Conservation (phyloP, 2,888 invertebrate species). For the Aquatica leii region DNA sequence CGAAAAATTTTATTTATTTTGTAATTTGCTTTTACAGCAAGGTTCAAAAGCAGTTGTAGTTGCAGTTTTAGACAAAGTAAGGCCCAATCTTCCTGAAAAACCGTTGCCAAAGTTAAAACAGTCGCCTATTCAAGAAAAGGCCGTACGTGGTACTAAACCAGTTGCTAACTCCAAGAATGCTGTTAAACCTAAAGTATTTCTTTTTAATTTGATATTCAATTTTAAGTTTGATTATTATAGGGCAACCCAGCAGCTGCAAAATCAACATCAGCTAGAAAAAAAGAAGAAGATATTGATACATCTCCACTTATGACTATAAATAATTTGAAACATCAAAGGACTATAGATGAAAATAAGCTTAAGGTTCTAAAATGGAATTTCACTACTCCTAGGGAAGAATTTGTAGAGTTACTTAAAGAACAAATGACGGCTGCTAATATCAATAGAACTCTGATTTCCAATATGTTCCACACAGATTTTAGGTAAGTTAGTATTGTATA, state of each 20-base stretch:
- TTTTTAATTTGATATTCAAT: no score
- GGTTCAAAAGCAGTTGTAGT: slow-evolving; percentile 80
- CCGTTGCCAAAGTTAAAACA: slow-evolving; percentile 73
- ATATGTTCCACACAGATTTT: slow-evolving; percentile 96
- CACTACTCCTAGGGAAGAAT: slow-evolving; percentile 90
- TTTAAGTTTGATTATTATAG: slow-evolving; percentile 9
- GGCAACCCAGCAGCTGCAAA: slow-evolving; percentile 49
- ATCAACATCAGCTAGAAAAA: slow-evolving; percentile 70
- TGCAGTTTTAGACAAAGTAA: slow-evolving; percentile 83
- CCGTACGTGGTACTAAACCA: slow-evolving; percentile 67
- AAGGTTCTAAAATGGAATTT: slow-evolving; percentile 97
- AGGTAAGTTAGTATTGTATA: no score
- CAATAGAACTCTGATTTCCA: slow-evolving; percentile 84
- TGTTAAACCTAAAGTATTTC: slow-evolving; percentile 66
- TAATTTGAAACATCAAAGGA: slow-evolving; percentile 89
- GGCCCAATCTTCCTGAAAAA: slow-evolving; percentile 84
- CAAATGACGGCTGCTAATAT: slow-evolving; percentile 90
- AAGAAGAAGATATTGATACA: slow-evolving; percentile 85
- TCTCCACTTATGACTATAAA: slow-evolving; percentile 82
- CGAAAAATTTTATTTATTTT: background rate
- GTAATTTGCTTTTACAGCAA: slow-evolving; percentile 61
- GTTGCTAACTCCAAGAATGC: slow-evolving; percentile 63
- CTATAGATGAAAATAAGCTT: slow-evolving; percentile 92
- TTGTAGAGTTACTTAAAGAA: slow-evolving; percentile 88
- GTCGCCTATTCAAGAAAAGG: slow-evolving; percentile 62